Conservation (phyloP, 2,797 vertebrate genomes). For the Vireo griseus region DNA sequence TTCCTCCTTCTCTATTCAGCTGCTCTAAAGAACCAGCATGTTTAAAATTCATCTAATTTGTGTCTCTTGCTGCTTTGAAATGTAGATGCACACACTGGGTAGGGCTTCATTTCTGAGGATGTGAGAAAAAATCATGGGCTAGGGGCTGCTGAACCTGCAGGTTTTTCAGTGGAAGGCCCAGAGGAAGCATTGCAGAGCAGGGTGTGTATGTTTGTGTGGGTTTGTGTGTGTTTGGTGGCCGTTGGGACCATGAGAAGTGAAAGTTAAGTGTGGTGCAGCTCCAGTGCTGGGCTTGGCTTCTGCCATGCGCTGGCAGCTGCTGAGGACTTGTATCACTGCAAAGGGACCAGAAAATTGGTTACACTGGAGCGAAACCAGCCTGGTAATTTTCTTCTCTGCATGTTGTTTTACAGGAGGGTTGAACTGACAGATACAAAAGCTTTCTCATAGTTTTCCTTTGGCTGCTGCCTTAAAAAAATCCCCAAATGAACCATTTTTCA, state of each 20-base stretch:
- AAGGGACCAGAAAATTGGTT: background rate
- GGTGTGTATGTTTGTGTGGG: background rate
- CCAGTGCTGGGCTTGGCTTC: background rate
- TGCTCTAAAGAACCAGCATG: background rate
- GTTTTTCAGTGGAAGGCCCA: background rate
- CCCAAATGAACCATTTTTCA: background rate
- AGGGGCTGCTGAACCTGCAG: accelerated
- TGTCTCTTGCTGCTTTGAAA: background rate
- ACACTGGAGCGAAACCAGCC: background rate
- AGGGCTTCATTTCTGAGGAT: background rate
- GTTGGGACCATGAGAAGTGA: background rate
- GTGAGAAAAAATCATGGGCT: accelerated
- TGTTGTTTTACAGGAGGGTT: background rate
- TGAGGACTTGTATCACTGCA: background rate
- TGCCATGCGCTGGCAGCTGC: accelerated
- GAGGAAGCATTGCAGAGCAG: background rate
- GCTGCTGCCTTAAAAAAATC: background rate
- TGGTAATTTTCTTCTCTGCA: background rate
- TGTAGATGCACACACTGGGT: accelerated
- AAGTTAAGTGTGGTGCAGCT: background rate
- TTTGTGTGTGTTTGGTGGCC: background rate
- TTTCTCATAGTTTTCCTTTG: background rate
- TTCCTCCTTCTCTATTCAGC: background rate
- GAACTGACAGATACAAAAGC: background rate
- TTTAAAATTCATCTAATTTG: accelerated